A percentile compares a stretch with the other conserved stretches of the same genome.
Conservation (phyloP, 2,797 vertebrate genomes). For the Liparis tanakae region DNA sequence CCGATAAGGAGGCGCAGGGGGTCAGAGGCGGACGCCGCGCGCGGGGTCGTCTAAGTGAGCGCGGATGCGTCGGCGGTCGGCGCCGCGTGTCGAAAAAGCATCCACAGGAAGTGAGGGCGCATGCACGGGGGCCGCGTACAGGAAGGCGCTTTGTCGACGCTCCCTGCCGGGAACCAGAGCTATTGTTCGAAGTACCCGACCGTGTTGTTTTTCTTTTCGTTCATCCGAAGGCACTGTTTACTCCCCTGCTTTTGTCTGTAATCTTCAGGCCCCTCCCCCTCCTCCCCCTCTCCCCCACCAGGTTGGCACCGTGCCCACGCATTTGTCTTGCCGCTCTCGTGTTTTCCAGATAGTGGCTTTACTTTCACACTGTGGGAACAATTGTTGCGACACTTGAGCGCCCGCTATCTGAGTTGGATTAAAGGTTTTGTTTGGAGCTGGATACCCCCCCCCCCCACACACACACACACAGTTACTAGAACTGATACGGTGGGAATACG, state of each 20-base stretch:
- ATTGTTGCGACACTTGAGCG: slow-evolving; percentile 77
- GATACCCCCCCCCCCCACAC: slow-evolving; percentile 25
- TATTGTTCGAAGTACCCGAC: slow-evolving; percentile 80
- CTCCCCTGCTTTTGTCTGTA: slow-evolving; percentile 74
- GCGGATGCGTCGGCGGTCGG: slow-evolving; percentile 42
- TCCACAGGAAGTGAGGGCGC: slow-evolving; percentile 82
- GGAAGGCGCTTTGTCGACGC: slow-evolving; percentile 83
- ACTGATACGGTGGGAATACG: slow-evolving; percentile 69
- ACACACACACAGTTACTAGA: slow-evolving; percentile 50
- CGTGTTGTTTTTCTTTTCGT: slow-evolving; percentile 66
- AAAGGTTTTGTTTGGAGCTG: slow-evolving; percentile 71
- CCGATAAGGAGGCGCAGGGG: slow-evolving; percentile 15
- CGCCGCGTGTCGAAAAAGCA: slow-evolving; percentile 77
- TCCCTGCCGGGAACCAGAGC: slow-evolving; percentile 78
- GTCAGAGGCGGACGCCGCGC: slow-evolving; percentile 56
- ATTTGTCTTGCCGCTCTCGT: slow-evolving; percentile 78
- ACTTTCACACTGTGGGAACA: slow-evolving; percentile 79
- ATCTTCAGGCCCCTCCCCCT: slow-evolving; percentile 64
- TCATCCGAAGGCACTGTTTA: slow-evolving; percentile 77
- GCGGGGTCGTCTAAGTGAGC: slow-evolving; percentile 14
- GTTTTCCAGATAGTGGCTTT: slow-evolving; percentile 72
- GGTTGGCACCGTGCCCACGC: slow-evolving; percentile 73
- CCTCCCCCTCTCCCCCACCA: slow-evolving; percentile 65
- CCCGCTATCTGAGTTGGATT: slow-evolving; percentile 77
- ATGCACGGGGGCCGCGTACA: slow-evolving; percentile 78